Percentiles rank a stretch among this genome's conserved stretches.
Evolutionary conservation across 2,888 invertebrate species (phyloP).

Genomic region (Siphlonurus alternatus): DNA sequence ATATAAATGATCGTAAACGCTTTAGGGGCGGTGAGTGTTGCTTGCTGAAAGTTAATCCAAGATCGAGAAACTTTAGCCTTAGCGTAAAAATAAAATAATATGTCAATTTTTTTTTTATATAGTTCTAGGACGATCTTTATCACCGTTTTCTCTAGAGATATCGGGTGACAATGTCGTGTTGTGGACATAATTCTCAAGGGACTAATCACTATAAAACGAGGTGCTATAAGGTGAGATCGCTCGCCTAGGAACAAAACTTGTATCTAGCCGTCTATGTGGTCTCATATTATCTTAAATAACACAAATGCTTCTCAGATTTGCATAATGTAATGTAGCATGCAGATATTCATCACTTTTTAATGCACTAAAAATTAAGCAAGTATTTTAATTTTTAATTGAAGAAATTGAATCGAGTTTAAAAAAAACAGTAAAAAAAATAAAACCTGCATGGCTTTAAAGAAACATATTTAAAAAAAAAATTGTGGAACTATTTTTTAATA

Average conservation of each 20-base stretch:
- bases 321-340: too few species aligned
- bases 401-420: too few species aligned
- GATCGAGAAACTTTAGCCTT: neutral
- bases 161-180: neutral
- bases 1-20: neutral
- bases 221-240: too few species aligned
- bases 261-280: neutral
- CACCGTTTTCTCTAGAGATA: neutral
- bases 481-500: too few species aligned
- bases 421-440: too few species aligned
- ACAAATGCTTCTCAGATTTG: too few species aligned
- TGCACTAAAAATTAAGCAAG: too few species aligned
- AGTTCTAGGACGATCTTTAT: neutral
- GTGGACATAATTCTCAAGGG: neutral
- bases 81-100: neutral
- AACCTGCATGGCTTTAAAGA: too few species aligned
- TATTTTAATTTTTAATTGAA: too few species aligned
- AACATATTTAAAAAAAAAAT: too few species aligned
- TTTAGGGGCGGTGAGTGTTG: neutral
- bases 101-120: neutral
- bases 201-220: neutral
- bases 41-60: neutral
- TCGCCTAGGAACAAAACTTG: neutral
- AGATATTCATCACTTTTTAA: too few species aligned
- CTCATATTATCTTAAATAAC: too few species aligned